Evolutionary conservation across 2,113 vertebrate genomes (phyloP).

Genomic region (Romanogobio albipinnatus): DNA sequence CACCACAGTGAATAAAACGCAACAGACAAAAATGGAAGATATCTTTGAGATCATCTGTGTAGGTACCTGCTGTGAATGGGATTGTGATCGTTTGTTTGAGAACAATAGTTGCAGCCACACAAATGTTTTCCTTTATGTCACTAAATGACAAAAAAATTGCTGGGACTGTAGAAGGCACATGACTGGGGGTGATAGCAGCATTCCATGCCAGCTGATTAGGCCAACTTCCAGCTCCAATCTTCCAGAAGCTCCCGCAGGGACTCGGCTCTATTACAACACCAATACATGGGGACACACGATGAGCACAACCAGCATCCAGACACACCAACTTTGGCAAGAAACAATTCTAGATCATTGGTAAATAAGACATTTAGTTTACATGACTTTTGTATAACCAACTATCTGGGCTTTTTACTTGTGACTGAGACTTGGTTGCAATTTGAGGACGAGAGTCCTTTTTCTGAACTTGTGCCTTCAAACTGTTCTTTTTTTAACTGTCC

Average conservation of each 20-base stretch:
- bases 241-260: constrained; percentile 5
- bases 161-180: not conserved
- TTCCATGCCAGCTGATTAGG: constrained; percentile 10
- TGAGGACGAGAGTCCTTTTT: too few species aligned
- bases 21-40: not conserved
- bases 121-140: not conserved
- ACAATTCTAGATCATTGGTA: too few species aligned
- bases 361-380: too few species aligned
- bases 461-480: not conserved
- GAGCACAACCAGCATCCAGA: constrained; percentile 30
- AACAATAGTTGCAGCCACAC: not conserved
- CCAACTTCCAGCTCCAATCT: constrained; percentile 33
- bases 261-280: constrained; percentile 2
- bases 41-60: constrained; percentile 8
- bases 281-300: constrained; percentile 7
- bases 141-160: not conserved
- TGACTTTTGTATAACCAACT: too few species aligned
- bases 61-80: not conserved
- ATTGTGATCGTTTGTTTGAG: not conserved
- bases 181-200: not conserved
- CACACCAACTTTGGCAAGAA: not conserved
- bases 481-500: not conserved
- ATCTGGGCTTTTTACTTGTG: too few species aligned
- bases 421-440: too few species aligned
- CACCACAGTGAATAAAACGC: not conserved